Base-by-base conservation (phyloP, 2,797 vertebrate genomes). In the Chrosomus eos region DNA sequence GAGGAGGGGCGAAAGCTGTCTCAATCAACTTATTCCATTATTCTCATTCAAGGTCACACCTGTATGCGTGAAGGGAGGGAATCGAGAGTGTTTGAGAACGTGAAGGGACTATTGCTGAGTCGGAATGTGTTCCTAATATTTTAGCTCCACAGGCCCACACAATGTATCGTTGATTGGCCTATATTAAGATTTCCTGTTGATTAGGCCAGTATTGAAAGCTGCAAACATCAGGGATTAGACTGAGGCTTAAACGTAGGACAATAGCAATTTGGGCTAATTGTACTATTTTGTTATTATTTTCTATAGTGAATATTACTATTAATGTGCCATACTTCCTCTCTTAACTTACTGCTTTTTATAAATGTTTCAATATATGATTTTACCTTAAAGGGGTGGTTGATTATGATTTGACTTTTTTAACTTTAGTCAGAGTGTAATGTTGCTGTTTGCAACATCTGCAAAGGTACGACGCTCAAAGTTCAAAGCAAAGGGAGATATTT, bases 21-120 rank as follows among this genome's bases (percentile, higher is more conserved):
- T 87, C 62, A 88, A 89, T 89, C 83, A 89, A 87, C 87, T 90
- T 82, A 90, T 91, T 91, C 90, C 87, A 85, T 90, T 89, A 89
- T 91, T 90, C 85, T 84, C 89, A 88, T 93, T 93, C 92, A 94
- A 94, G 92, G 93, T 93, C 90, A 89, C 43, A 88, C 83, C 85
- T 85, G 73, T 86, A 87, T 90, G 81, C 60, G 86, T 76, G 86
- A 68, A 85, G 80, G 82, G 51, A 68, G 48, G 62, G 73, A 70
- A 78, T 19, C 2, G 19, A 66, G 48, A 60, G 74, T 16, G 21
- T 71, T 48, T 19, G 51, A 60, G 38, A 60, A 58, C 51, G 48
- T 36, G 80, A 51, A 68, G 67, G 66, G 67, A 51, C n/a, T 74
- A 72, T 14, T 36, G 64, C 82, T 73, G 85, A 62, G 40, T 68